Conservation (phyloP, 2,888 invertebrate species). For the Microctonus brassicae region DNA sequence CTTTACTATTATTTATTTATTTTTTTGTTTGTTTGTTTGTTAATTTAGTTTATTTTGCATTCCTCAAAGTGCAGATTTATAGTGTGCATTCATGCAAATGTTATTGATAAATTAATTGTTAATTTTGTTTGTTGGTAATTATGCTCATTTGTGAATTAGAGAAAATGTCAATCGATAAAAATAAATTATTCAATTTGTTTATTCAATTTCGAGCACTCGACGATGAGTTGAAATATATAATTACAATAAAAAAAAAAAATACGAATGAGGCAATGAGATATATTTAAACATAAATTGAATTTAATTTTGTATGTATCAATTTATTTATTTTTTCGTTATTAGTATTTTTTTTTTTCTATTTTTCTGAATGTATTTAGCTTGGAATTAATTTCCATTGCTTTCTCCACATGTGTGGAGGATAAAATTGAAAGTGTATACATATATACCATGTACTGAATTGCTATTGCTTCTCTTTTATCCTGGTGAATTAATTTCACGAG, state of each 20-base stretch:
- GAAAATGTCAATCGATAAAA: too few species aligned
- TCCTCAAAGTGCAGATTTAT: neutral
- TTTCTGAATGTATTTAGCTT: neutral
- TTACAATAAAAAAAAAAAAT: too few species aligned
- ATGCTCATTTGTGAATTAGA: too few species aligned
- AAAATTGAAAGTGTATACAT: neutral
- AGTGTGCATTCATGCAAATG: neutral
- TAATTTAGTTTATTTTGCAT: neutral
- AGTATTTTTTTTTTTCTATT: neutral
- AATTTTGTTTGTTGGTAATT: too few species aligned
- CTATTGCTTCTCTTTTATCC: neutral
- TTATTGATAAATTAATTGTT: too few species aligned
- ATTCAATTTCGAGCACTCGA: too few species aligned
- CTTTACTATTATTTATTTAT: neutral
- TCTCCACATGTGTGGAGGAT: neutral
- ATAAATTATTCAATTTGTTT: too few species aligned
- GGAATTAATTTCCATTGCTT: neutral
- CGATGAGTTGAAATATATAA: too few species aligned
- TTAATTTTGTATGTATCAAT: neutral
- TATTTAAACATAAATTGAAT: neutral
- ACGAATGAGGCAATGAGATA: neutral
- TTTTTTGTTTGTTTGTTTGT: neutral
- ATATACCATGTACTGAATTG: neutral
- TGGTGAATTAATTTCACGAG: neutral
- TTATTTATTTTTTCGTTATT: neutral